phyloP scores from a whole-genome alignment of 1,140 invertebrate species.

The Lasaia peninsularis region DNA sequence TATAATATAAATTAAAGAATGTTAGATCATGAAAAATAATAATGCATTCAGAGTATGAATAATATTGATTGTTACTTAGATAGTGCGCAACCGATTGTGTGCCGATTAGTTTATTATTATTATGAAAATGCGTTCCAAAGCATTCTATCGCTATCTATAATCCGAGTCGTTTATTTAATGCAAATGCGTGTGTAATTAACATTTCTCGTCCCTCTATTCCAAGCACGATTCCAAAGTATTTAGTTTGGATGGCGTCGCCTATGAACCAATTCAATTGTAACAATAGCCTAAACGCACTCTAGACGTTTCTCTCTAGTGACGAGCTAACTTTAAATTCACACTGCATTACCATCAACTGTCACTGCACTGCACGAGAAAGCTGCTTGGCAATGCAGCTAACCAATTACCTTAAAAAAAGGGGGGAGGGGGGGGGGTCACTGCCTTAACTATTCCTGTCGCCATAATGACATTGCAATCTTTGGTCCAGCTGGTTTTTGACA shows the following conservation, averaged over 20 bases:
- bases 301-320: slow-evolving; percentile 14
- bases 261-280: slow-evolving; percentile 10
- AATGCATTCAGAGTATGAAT: no score
- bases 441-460: no score
- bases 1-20: no score
- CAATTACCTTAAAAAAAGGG: no score
- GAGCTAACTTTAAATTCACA: background rate
- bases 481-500: no score
- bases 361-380: slow-evolving; percentile 4
- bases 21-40: no score
- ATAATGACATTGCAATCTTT: no score
- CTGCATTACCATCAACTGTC: slow-evolving; percentile 1
- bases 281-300: slow-evolving; percentile 14
- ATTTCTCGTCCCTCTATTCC: slow-evolving; percentile 35
- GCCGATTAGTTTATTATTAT: background rate
- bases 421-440: no score
- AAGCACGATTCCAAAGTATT: slow-evolving; percentile 23
- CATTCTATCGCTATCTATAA: background rate
- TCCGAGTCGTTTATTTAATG: slow-evolving; percentile 39
- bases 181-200: slow-evolving; percentile 52
- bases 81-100: no score
- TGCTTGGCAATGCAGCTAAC: background rate
- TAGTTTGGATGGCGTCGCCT: slow-evolving; percentile 11
- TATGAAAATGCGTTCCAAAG: background rate
- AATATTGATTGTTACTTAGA: no score